Base-by-base conservation (phyloP, 2,888 invertebrate genomes). In the Hydrotaea diabolus region DNA sequence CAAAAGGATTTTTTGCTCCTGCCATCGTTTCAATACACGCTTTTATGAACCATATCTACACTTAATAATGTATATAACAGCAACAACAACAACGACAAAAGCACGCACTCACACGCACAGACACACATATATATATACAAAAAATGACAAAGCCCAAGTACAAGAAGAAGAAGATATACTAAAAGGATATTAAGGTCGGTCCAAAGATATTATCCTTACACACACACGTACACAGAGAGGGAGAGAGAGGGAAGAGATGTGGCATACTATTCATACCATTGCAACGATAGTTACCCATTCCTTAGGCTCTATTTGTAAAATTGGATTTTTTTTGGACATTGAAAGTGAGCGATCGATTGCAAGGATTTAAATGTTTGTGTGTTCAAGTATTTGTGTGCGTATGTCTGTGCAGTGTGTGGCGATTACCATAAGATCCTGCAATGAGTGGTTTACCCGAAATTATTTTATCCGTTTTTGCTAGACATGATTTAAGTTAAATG, bases 1-100 rank as follows among this genome's bases (percentile, higher is more conserved):
- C 85, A 85, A 85, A 85, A 78, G 55, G 78, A 64, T 64, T 78
- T 80, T 36, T 59, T 15, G 62, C 23, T 69, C 26, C 26, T 62
- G 9, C 36, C 31, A 21, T 21, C 15, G 9, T 17, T 69, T 46
- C 39, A 19, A 46, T 43, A 69, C 21, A 46, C 43, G 55, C 53
- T 74, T 74, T 80, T 49, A 46, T 64, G 21, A 83, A 74, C 69
- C 39, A 69, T 46, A 71, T 23, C 77, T 64, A 77, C 43, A 77
- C 62, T 82, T 82, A 72, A 76, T 75, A 75, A 75, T 46, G 69
- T 46, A 69, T 69, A 77, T 49, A 49, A 49, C 39, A 11, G 9
- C 39, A 39, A 39, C 39, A 39, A 21, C 21, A 71, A 49, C 49
- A 49, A 49, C 55, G 11, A 73, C 49, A 17, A 57, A 55, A 72